Evolutionary conservation across 2,113 vertebrate genomes (phyloP).

Genomic region (Tachycineta bicolor): DNA sequence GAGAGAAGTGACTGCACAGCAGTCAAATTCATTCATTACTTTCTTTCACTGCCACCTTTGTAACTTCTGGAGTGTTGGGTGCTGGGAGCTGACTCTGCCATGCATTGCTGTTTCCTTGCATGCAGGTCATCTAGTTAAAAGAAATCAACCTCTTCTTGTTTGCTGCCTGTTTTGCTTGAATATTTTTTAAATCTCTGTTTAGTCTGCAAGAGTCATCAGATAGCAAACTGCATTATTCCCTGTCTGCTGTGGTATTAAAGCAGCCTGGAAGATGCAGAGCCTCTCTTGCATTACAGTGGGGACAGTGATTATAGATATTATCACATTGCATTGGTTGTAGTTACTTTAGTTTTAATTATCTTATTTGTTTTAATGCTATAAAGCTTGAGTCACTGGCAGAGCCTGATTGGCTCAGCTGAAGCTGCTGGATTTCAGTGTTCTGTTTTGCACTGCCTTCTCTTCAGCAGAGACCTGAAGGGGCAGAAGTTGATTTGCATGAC

Average conservation of each 20-base stretch:
- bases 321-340: not conserved
- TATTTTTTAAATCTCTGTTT: not conserved
- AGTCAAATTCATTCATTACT: not conserved
- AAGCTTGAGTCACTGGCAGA: not conserved
- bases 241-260: not conserved
- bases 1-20: not conserved
- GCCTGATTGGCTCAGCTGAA: not conserved
- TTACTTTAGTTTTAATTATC: not conserved
- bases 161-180: not conserved
- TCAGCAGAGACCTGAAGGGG: not conserved
- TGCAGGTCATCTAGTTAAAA: not conserved
- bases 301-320: not conserved
- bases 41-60: not conserved
- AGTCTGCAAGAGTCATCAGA: not conserved
- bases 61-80: not conserved
- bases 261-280: not conserved
- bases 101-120: not conserved
- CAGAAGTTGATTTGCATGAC: not conserved
- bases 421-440: not conserved
- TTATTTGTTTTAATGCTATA: not conserved
- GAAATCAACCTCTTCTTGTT: not conserved
- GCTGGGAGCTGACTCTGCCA: not conserved
- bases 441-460: not conserved
- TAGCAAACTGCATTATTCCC: not conserved
- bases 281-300: not conserved